Conservation (phyloP, 2,888 invertebrate genomes). For the Netelia virgata region DNA sequence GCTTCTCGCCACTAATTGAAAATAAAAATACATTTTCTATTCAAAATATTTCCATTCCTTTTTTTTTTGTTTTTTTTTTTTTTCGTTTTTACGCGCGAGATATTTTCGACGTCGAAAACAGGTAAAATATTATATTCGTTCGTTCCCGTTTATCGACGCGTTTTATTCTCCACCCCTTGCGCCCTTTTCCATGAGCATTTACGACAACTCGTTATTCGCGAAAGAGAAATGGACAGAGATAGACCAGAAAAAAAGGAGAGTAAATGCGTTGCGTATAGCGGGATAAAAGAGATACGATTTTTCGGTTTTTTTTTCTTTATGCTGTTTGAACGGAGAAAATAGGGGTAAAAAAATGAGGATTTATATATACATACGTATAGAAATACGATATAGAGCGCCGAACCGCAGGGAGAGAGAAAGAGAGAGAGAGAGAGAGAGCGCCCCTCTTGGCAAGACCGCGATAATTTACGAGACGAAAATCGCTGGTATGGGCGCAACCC, state of each 20-base stretch:
- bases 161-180: background rate
- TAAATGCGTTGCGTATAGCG: slow-evolving; percentile 21
- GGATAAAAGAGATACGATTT: slow-evolving; percentile 17
- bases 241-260: background rate
- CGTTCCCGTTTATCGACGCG: slow-evolving; percentile 1
- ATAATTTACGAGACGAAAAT: slow-evolving; percentile 44
- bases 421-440: background rate
- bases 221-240: background rate
- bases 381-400: background rate
- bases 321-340: background rate
- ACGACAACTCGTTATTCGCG: slow-evolving; percentile 8
- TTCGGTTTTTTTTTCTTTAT: background rate
- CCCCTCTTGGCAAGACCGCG: slow-evolving; percentile 11
- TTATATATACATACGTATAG: background rate
- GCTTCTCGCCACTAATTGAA: background rate
- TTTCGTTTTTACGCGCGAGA: too few species aligned
- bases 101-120: too few species aligned
- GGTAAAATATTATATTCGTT: slow-evolving; percentile 4
- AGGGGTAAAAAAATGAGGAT: slow-evolving; percentile 5
- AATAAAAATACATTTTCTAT: background rate
- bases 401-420: background rate
- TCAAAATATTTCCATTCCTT: background rate
- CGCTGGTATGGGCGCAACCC: background rate
- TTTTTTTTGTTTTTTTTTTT: too few species aligned
- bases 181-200: background rate